A percentile compares a stretch with the other conserved stretches of the same genome.
Conservation (phyloP, 1,140 invertebrate genomes). For the Formica exsecta region DNA sequence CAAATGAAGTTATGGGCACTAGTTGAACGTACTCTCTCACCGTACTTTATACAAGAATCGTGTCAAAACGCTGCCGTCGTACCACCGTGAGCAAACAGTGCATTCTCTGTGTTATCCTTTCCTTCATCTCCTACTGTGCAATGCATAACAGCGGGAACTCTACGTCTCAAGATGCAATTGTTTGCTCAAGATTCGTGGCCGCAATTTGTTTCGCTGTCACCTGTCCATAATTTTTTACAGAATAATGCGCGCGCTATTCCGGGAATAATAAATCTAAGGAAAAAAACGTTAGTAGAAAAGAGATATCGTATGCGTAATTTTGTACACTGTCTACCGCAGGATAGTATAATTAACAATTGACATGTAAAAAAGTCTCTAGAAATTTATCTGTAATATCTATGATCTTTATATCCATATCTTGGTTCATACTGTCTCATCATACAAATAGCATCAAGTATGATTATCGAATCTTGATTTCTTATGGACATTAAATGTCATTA, state of each 20-base stretch:
- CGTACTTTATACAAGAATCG: slow-evolving; percentile 56
- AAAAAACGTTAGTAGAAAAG: not conserved
- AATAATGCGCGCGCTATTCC: slow-evolving; percentile 19
- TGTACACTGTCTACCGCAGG: not conserved
- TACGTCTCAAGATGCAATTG: slow-evolving; percentile 55
- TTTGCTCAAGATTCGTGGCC: slow-evolving; percentile 50
- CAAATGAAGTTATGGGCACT: slow-evolving; percentile 49
- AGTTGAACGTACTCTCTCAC: slow-evolving; percentile 38
- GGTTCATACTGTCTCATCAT: not conserved
- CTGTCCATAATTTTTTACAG: slow-evolving; percentile 59
- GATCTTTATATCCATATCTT: not conserved
- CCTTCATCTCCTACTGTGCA: slow-evolving; percentile 52
- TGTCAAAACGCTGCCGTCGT: slow-evolving; percentile 43
- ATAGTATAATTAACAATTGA: slow-evolving; percentile 28
- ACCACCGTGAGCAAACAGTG: slow-evolving; percentile 59
- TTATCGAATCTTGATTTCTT: not conserved
- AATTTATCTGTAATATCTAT: not conserved
- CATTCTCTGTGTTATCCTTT: slow-evolving; percentile 61
- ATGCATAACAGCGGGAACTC: slow-evolving; percentile 56
- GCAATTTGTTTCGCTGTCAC: slow-evolving; percentile 59
- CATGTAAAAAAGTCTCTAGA: not conserved
- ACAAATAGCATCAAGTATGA: not conserved
- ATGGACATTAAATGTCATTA: not conserved
- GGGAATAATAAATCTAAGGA: slow-evolving; percentile 44
- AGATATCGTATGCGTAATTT: slow-evolving; percentile 12